These are phyloP conservation scores for Drosophila percnosoma DNA, from an alignment of 2,888 invertebrate genomes.

Conservation along the genomic window DNA sequence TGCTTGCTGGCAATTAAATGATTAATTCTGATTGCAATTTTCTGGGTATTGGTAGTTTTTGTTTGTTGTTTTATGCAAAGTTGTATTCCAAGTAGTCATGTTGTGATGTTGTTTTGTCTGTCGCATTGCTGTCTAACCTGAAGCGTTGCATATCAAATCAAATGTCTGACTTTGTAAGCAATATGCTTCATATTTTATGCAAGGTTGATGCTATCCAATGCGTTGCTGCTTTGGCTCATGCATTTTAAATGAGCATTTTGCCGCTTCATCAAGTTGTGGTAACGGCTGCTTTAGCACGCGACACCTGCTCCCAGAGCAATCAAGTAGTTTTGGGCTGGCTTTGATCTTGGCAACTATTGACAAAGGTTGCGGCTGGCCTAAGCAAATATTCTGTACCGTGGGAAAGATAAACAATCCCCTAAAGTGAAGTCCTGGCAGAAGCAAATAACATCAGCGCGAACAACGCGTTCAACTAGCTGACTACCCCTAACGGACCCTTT, in stretches of 20 bases:
- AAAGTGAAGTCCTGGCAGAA: slow-evolving; percentile 39
- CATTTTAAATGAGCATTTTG: slow-evolving; percentile 49
- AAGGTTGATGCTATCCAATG: slow-evolving; percentile 4
- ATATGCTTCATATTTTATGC: slow-evolving; percentile 22
- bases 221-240: slow-evolving; percentile 20
- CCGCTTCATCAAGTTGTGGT: slow-evolving; percentile 24
- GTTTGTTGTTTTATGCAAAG: neutral
- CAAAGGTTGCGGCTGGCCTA: slow-evolving; percentile 54
- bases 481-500: slow-evolving; percentile 12
- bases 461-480: slow-evolving; percentile 37
- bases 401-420: slow-evolving; percentile 66
- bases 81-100: neutral
- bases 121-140: neutral
- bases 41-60: neutral
- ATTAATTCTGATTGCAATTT: neutral
- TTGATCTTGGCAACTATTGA: slow-evolving; percentile 75
- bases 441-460: slow-evolving; percentile 53
- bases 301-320: slow-evolving; percentile 41
- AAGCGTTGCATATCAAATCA: slow-evolving; percentile 32
- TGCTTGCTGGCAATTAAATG: slow-evolving; percentile 6
- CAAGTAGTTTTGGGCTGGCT: slow-evolving; percentile 52
- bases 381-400: slow-evolving; percentile 60
- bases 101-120: neutral
- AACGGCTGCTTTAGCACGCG: slow-evolving; percentile 21
- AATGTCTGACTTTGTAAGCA: neutral